These are phyloP conservation scores for Nestor notabilis DNA, from an alignment of 2,113 vertebrate species.

Conservation along the genomic window DNA sequence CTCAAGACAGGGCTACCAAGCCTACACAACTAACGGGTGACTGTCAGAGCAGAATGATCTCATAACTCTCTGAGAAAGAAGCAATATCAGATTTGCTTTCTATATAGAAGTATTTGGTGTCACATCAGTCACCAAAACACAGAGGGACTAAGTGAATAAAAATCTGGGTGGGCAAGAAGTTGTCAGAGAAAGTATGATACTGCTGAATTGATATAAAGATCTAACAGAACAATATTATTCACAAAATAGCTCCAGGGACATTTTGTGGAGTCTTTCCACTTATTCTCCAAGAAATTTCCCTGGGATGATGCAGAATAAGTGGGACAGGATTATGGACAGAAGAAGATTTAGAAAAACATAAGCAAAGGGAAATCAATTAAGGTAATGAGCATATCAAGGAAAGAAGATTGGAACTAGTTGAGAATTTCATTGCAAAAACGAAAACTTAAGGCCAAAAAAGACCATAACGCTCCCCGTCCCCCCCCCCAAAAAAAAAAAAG, in stretches of 20 bases:
- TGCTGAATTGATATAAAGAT: neutral
- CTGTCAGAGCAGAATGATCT: neutral
- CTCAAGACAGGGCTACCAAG: neutral
- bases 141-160: neutral
- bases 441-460: neutral
- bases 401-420: neutral
- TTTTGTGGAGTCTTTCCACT: neutral
- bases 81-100: neutral
- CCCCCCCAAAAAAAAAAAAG: fast-evolving
- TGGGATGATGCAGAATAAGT: neutral
- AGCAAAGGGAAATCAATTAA: neutral
- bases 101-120: neutral
- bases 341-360: neutral
- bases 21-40: neutral
- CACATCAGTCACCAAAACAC: neutral
- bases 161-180: neutral
- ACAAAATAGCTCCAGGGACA: neutral
- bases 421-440: neutral
- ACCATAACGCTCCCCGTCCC: fast-evolving
- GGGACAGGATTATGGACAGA: neutral
- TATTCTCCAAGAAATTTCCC: neutral
- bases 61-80: neutral
- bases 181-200: neutral
- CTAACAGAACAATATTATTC: neutral
- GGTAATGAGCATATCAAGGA: neutral